Conservation (phyloP, 2,113 vertebrate species). For the Chaenogobius annularis region DNA sequence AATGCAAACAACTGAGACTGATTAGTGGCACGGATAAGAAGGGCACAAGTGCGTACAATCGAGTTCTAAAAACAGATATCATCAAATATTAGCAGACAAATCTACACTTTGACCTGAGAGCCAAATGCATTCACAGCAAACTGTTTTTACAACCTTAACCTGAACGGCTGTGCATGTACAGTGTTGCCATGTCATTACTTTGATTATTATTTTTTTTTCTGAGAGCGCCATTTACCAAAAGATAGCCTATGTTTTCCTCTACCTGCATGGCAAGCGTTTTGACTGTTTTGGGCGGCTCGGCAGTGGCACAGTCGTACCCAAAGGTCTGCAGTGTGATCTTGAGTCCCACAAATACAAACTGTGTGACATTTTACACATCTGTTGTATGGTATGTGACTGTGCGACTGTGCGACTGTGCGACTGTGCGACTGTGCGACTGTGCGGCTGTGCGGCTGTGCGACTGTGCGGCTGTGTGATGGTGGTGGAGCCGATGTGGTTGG, state of each 20-base stretch:
- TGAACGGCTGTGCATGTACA: neutral
- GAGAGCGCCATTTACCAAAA: neutral
- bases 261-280: neutral
- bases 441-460: too few relatives aligned
- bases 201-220: neutral
- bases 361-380: too few relatives aligned
- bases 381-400: too few relatives aligned
- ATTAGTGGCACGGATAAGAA: neutral
- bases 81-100: neutral
- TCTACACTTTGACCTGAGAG: too few relatives aligned
- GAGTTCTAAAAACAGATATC: neutral
- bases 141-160: neutral
- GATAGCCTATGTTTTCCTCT: neutral
- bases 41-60: neutral
- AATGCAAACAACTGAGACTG: neutral
- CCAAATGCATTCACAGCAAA: too few relatives aligned
- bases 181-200: neutral
- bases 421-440: too few relatives aligned
- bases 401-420: too few relatives aligned
- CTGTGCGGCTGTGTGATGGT: too few relatives aligned
- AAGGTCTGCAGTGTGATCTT: too few relatives aligned
- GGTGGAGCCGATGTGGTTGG: too few relatives aligned
- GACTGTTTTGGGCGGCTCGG: neutral
- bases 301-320: neutral
- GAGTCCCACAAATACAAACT: too few relatives aligned